phyloP scores from a whole-genome alignment of 2,797 vertebrate species.

The Hippoglossus hippoglossus region DNA sequence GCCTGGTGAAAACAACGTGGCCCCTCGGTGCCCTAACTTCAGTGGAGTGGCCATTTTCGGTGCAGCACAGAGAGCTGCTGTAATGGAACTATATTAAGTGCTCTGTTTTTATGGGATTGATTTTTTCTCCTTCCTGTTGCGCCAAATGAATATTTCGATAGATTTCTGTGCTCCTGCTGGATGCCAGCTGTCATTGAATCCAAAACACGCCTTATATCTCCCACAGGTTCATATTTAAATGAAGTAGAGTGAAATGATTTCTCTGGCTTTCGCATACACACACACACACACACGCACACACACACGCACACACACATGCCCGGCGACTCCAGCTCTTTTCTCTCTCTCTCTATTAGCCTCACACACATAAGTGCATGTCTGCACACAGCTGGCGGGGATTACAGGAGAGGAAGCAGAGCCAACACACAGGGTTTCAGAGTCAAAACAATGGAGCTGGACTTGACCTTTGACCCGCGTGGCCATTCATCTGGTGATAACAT shows the following conservation, averaged over 20 bases:
- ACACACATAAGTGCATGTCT: slow-evolving; percentile 38
- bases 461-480: slow-evolving; percentile 72
- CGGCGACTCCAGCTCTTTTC: slow-evolving; percentile 16
- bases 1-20: slow-evolving; percentile 64
- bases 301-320: slow-evolving; percentile 1
- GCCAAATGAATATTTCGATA: slow-evolving; percentile 75
- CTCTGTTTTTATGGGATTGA: slow-evolving; percentile 76
- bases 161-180: slow-evolving; percentile 63
- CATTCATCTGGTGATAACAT: slow-evolving; percentile 78
- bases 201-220: slow-evolving; percentile 56
- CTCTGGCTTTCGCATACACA: slow-evolving; percentile 20
- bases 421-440: slow-evolving; percentile 65
- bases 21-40: slow-evolving; percentile 59
- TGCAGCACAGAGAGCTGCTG: slow-evolving; percentile 52
- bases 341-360: slow-evolving; percentile 41
- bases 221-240: slow-evolving; percentile 68
- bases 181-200: slow-evolving; percentile 64
- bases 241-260: slow-evolving; percentile 49
- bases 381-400: slow-evolving; percentile 71
- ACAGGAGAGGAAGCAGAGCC: slow-evolving; percentile 68
- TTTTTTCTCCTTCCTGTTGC: slow-evolving; percentile 69
- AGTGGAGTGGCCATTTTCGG: slow-evolving; percentile 64
- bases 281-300: background rate
- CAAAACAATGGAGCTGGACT: slow-evolving; percentile 77
- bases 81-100: slow-evolving; percentile 79